Conservation (phyloP, 2,888 invertebrate species). For the Adelphocoris suturalis region DNA sequence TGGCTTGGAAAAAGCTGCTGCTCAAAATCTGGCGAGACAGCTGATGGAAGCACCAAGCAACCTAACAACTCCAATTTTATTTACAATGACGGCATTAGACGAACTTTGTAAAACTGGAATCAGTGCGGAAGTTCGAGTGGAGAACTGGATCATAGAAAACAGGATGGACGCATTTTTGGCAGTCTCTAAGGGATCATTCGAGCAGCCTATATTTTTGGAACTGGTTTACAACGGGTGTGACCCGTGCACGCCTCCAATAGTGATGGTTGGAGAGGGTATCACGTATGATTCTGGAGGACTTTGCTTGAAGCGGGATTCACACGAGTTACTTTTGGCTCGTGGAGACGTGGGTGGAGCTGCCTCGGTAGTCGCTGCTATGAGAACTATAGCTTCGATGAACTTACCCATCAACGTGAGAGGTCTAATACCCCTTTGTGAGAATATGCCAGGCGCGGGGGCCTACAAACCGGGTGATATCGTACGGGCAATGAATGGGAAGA, state of each 20-base stretch:
- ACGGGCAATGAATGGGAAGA: conserved; percentile 86
- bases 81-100: conserved; percentile 85
- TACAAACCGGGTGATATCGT: conserved; percentile 90
- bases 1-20: conserved; percentile 86
- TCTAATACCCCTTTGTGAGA: conserved; percentile 88
- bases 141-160: conserved; percentile 87
- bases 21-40: conserved; percentile 88
- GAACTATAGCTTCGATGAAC: conserved; percentile 85
- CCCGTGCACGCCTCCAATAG: conserved; percentile 83
- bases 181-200: conserved; percentile 87
- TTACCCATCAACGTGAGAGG: conserved; percentile 87
- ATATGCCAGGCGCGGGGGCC: conserved; percentile 89
- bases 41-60: conserved; percentile 91
- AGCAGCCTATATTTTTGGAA: conserved; percentile 89
- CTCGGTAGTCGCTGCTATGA: conserved; percentile 87
- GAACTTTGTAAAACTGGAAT: conserved; percentile 81
- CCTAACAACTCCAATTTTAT: conserved; percentile 87
- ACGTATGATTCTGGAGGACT: conserved; percentile 88
- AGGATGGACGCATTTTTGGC: conserved; percentile 90
- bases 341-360: conserved; percentile 94
- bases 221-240: conserved; percentile 85
- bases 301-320: conserved; percentile 83
- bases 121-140: conserved; percentile 84
- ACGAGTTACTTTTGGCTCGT: conserved; percentile 85
- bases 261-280: conserved; percentile 86